Conservation (phyloP, 2,113 vertebrate species). For the Pangasianodon gigas region DNA sequence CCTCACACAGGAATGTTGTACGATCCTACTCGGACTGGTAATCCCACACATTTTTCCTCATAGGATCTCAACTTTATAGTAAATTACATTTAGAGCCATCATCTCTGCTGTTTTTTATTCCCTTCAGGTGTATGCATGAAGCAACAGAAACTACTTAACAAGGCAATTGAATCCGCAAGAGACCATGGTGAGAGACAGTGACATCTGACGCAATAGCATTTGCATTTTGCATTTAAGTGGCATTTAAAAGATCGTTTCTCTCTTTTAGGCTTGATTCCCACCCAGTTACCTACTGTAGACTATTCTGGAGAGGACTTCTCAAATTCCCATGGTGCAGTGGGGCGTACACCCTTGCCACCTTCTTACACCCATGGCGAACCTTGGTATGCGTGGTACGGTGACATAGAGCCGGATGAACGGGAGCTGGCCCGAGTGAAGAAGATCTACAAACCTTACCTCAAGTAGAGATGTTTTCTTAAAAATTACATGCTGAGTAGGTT, state of each 20-base stretch:
- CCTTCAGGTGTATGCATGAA: constrained; percentile 84
- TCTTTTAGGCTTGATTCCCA: constrained; percentile 77
- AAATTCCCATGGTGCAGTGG: constrained; percentile 81
- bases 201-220: not conserved
- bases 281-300: constrained; percentile 72
- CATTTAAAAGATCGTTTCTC: not conserved
- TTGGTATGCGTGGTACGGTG: constrained; percentile 88
- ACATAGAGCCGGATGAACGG: constrained; percentile 70
- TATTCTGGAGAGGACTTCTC: constrained; percentile 76
- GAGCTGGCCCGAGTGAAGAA: constrained; percentile 77
- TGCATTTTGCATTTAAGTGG: not conserved
- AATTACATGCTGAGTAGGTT: not conserved
- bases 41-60: not conserved
- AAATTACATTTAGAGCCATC: not conserved
- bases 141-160: constrained; percentile 78
- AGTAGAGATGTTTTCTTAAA: constrained; percentile 35
- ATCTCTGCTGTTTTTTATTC: not conserved
- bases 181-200: constrained; percentile 72
- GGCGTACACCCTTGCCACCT: constrained; percentile 71
- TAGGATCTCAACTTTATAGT: not conserved
- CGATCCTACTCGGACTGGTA: constrained; percentile 82
- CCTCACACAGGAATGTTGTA: constrained; percentile 76
- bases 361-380: constrained; percentile 49
- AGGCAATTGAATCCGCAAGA: constrained; percentile 77
- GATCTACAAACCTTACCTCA: constrained; percentile 78